Evolutionary conservation across 1,140 invertebrate species (phyloP).

Genomic region (Batillaria attramentaria): DNA sequence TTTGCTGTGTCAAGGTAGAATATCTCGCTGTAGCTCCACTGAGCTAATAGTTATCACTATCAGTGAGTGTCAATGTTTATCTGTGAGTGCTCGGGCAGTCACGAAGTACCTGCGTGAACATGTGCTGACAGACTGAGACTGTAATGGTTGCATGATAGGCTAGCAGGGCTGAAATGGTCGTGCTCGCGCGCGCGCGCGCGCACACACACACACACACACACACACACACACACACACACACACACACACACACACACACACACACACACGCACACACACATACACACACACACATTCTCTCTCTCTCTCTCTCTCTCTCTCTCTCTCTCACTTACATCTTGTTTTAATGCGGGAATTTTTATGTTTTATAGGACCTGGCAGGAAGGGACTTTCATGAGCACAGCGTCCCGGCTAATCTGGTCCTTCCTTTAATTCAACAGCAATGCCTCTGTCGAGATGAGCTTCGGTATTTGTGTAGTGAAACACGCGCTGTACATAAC

Average conservation of each 20-base stretch:
- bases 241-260: neutral
- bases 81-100: no score
- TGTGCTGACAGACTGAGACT: no score
- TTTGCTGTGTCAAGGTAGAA: no score
- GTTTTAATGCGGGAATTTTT: neutral
- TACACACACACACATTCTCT: conserved; percentile 11
- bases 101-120: no score
- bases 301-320: conserved; percentile 3
- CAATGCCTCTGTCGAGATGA: neutral
- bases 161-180: no score
- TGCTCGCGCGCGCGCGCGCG: neutral
- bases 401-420: neutral
- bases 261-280: conserved; percentile 8
- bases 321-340: neutral
- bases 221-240: neutral
- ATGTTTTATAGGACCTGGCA: neutral
- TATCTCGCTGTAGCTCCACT: no score
- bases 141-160: no score
- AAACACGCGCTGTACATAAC: neutral
- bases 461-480: neutral
- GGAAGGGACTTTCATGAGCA: neutral
- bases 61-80: no score
- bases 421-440: neutral
- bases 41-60: no score
- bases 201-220: conserved; percentile 13